These are phyloP conservation scores for Eurypyga helias DNA, from an alignment of 2,113 vertebrate species.

Conservation along the genomic window DNA sequence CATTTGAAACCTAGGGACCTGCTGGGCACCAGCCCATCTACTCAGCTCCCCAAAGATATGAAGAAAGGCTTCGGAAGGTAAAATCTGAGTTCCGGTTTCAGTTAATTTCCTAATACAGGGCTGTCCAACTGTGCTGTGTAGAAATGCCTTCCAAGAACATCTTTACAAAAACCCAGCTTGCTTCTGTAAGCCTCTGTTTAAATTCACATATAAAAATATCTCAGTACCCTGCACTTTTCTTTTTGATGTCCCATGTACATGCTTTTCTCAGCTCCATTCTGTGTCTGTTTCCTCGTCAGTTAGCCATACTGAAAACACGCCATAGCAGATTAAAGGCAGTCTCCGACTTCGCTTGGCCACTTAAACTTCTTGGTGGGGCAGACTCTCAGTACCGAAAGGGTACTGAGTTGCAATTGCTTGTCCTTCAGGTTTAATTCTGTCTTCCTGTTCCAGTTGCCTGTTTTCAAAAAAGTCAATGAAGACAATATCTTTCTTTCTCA, in stretches of 20 bases:
- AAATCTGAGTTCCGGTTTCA: background rate
- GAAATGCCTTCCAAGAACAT: background rate
- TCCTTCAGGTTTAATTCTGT: background rate
- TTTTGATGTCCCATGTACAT: background rate
- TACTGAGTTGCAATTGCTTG: background rate
- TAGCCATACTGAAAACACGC: background rate
- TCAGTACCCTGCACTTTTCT: background rate
- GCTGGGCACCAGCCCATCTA: background rate
- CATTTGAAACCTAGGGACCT: background rate
- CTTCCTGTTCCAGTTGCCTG: background rate
- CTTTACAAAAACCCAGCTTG: background rate
- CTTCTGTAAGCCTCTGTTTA: background rate
- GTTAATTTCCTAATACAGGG: background rate
- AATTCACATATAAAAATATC: background rate
- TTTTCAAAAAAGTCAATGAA: background rate
- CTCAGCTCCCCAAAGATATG: background rate
- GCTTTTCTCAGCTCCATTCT: background rate
- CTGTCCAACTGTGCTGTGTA: fast-evolving
- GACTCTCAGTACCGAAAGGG: background rate
- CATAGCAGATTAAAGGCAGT: background rate
- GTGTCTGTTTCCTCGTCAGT: background rate
- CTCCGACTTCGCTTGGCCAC: background rate
- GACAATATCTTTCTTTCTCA: background rate
- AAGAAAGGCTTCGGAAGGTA: background rate
- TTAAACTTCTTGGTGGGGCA: background rate